A percentile compares a stretch with the other conserved stretches of the same genome.
phyloP scores from a whole-genome alignment of 1,140 invertebrate species.

The Anadara kagoshimensis region DNA sequence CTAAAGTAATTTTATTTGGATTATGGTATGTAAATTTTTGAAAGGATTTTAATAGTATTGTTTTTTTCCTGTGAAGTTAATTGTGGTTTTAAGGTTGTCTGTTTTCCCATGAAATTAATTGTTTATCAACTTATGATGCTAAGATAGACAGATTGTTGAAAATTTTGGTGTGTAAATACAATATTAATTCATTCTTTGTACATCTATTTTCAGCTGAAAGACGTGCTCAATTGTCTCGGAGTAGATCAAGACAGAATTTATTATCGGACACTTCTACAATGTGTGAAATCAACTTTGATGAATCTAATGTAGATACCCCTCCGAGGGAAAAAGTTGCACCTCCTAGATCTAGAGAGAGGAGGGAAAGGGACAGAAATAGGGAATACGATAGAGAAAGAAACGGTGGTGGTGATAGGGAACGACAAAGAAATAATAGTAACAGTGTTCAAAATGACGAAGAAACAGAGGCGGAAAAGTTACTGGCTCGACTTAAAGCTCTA shows the following conservation, averaged over 20 bases:
- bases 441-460: no score
- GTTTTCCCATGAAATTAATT: no score
- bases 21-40: no score
- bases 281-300: constrained; percentile 62
- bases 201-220: constrained; percentile 65
- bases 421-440: not conserved
- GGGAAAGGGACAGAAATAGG: constrained; percentile 9
- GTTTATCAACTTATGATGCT: no score
- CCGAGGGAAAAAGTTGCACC: constrained; percentile 9
- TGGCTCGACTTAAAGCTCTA: constrained; percentile 54
- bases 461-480: constrained; percentile 55
- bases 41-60: no score
- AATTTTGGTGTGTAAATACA: not conserved
- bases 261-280: constrained; percentile 41
- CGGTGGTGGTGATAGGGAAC: not conserved
- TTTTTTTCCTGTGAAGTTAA: no score
- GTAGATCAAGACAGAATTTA: constrained; percentile 66
- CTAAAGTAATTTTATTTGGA: no score
- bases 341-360: not conserved
- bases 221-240: constrained; percentile 64
- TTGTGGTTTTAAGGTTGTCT: no score
- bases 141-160: no score
- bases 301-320: constrained; percentile 30
- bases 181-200: constrained; percentile 1
- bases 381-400: constrained; percentile 6